Percentiles rank a stretch among this genome's conserved stretches.
Conservation (phyloP, 2,113 vertebrate genomes). For the Lampris incognitus region DNA sequence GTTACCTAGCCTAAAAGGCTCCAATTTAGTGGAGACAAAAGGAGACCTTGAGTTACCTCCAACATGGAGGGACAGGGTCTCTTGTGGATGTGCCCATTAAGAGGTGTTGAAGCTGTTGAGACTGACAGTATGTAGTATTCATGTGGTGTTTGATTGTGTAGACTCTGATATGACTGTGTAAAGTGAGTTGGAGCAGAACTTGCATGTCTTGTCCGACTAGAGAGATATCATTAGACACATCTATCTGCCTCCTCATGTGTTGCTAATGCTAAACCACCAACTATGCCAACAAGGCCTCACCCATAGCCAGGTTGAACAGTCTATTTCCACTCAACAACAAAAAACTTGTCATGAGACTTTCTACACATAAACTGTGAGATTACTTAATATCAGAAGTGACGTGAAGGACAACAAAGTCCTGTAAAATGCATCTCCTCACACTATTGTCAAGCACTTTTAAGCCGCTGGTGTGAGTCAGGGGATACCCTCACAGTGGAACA, state of each 20-base stretch:
- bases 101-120: not conserved
- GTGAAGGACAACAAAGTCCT: not conserved
- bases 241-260: conserved; percentile 63
- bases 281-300: conserved; percentile 55
- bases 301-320: conserved; percentile 37
- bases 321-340: conserved; percentile 34
- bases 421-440: conserved; percentile 14
- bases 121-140: not conserved
- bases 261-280: conserved; percentile 57
- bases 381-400: not conserved
- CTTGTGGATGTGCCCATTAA: not conserved
- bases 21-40: conserved; percentile 22
- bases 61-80: conserved; percentile 20
- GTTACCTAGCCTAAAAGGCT: conserved; percentile 48
- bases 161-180: conserved; percentile 16
- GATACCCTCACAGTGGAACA: not conserved
- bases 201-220: conserved; percentile 43
- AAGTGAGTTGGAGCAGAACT: conserved; percentile 53
- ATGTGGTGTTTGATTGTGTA: not conserved
- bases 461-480: conserved; percentile 12
- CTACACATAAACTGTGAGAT: conserved; percentile 21
- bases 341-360: conserved; percentile 41
- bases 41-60: conserved; percentile 2
- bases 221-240: conserved; percentile 62
- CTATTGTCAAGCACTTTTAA: not conserved